Base-by-base conservation (phyloP, 2,888 invertebrate genomes). In the Anagyrus pseudococci region DNA sequence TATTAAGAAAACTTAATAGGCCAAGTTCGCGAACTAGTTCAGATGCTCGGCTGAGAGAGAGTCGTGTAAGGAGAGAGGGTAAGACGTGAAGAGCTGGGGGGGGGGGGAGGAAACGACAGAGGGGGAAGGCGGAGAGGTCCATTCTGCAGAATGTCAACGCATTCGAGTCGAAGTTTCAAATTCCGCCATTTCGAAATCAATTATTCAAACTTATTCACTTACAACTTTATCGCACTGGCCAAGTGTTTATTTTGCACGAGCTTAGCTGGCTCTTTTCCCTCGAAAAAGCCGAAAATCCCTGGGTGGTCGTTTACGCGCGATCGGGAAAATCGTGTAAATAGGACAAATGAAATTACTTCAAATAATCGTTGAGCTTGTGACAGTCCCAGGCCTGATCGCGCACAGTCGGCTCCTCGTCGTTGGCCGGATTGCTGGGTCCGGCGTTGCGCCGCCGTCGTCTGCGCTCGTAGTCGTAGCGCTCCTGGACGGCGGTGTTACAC, bases 401-500 rank as follows among this genome's bases (percentile, higher is more conserved):
- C 59, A 74, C 67, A 50, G 65, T 47, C 46, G 69, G 65, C 62
- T 68, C 67, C 29, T 26, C 52, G 29, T 23, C 49, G 60, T 26
- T 26, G 29, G 2, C 13, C 20, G 3, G 44, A 17, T 40, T 58
- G 44, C 46, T 59, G 54, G 53, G 62, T 60, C 64, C 67, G 56
- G 64, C 52, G 55, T 67, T 66, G 62, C 69, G 67, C 69, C 67
- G 49, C 67, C 73, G 67, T 67, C 72, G 66, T 43, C 72, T 67
- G 55, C 70, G 72, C 68, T 81, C 73, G 62, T 62, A 69, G 44
- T 81, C 83, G 73, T 93, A 95, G 74, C 88, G 88, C 72, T 86
- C 88, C 80, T 96, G 95, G 40, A 96, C 88, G 15, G 94, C 91
- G 74, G 94, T 92, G 77, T 95, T 94, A 52, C 71, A 71, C 66